Conservation (phyloP, 2,113 vertebrate species). For the Glaucomys volans region DNA sequence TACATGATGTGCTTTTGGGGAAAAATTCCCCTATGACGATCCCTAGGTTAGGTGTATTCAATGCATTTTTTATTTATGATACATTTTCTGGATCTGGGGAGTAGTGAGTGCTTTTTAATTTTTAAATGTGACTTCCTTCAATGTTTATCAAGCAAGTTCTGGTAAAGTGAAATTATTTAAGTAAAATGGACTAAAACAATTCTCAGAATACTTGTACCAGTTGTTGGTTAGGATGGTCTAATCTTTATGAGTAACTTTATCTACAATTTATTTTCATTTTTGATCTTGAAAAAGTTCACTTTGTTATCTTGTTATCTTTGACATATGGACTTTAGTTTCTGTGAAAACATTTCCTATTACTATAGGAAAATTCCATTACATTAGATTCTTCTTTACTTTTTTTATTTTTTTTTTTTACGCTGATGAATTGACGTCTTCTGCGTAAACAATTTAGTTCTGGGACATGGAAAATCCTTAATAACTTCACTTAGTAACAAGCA, state of each 20-base stretch:
- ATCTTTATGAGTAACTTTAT: not conserved
- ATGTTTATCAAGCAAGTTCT: not conserved
- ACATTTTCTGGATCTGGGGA: not conserved
- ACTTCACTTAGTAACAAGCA: not conserved
- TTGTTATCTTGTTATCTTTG: constrained; percentile 17
- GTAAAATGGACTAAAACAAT: not conserved
- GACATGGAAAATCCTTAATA: not conserved
- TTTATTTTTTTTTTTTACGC: not conserved
- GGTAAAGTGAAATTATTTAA: not conserved
- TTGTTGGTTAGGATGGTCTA: not conserved
- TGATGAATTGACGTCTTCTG: not conserved
- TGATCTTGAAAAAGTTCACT: not conserved
- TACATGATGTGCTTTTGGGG: not conserved
- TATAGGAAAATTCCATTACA: not conserved
- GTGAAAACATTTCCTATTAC: not conserved
- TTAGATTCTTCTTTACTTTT: not conserved
- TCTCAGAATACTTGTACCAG: not conserved
- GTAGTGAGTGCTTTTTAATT: not conserved
- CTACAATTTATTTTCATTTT: not conserved
- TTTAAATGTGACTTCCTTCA: not conserved
- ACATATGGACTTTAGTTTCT: not conserved
- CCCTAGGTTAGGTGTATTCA: not conserved
- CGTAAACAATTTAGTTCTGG: not conserved
- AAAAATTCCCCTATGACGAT: not conserved
- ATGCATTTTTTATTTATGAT: not conserved